Conservation (phyloP, 1,140 invertebrate species). For the Halyomorpha halys region DNA sequence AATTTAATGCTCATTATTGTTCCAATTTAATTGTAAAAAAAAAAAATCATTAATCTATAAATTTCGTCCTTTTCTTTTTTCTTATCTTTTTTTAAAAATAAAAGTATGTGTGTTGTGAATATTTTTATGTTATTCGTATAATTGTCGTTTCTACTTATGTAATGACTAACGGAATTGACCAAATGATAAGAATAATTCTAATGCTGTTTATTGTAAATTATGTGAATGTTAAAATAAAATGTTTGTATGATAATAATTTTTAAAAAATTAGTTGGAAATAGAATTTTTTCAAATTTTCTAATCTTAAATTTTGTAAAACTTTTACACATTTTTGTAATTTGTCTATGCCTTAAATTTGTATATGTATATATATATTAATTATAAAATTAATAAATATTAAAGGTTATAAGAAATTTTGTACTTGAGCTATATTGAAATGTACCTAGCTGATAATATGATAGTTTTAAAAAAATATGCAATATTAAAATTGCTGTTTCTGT, state of each 20-base stretch:
- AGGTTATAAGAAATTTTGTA: not conserved
- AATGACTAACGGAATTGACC: constrained; percentile 2
- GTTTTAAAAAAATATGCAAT: not conserved
- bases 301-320: not conserved
- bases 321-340: constrained; percentile 5
- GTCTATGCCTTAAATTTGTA: constrained; percentile 1
- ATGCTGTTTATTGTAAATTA: not conserved
- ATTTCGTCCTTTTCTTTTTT: no score
- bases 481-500: no score
- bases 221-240: no score
- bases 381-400: not conserved
- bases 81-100: no score
- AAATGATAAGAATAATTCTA: constrained; percentile 8
- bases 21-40: no score
- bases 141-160: constrained; percentile 11
- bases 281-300: constrained; percentile 10
- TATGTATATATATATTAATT: no score
- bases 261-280: not conserved
- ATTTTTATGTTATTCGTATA: no score
- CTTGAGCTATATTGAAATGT: not conserved
- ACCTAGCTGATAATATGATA: constrained; percentile 3
- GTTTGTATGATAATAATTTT: not conserved
- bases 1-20: no score
- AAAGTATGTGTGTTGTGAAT: no score
- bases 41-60: no score